Base-by-base conservation (phyloP, 1,140 invertebrate genomes). In the Trypoxylus dichotomus region DNA sequence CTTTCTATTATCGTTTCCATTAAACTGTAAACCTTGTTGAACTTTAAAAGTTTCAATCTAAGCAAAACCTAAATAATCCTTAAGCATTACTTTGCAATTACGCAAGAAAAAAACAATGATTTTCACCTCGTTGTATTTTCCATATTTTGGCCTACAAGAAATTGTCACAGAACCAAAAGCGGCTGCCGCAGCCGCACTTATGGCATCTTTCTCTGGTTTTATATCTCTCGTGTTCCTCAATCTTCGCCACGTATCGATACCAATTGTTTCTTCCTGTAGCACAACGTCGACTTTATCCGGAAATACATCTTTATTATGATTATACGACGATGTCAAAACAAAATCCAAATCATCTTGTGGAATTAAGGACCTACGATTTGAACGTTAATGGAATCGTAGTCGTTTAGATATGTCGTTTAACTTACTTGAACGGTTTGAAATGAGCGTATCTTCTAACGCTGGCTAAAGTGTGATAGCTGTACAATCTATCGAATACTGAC, bases 261-360 rank as follows among this genome's bases (percentile, higher is more conserved):
- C 87, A 21, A 86, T 82, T 47, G 91, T 91, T 78, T 91, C 91
- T 0, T 87, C 86, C 80, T 92, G 91, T 42, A 91, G 77, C 75
- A 88, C 87, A 6, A 88, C 79, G 79, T 92, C 91, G 1, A 89
- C 86, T 74, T 88, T 89, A n/a, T 91, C 89, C 0, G 89, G 87
- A 82, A 92, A 92, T 7, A 85, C 80, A 79, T 91, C 90, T 2
- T 84, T 84, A 0, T 87, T 88, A 27, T 92, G 91, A 82, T 92
- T 88, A 80, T 92, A 93, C 0, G 88, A 87, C 0, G 91, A 85
- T 29, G 87, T 83, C 43, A 93, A 81, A 63, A 90, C 84, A 32
- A 91, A 87, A 82, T 93, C 91, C 42, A 92, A 84, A 58, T 88
- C 88, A 81, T 92, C 91, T 76, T 88, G 85, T 7, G 91, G 91